Base-by-base conservation (phyloP, 1,140 invertebrate species). In the Medauroidea extradentata region DNA sequence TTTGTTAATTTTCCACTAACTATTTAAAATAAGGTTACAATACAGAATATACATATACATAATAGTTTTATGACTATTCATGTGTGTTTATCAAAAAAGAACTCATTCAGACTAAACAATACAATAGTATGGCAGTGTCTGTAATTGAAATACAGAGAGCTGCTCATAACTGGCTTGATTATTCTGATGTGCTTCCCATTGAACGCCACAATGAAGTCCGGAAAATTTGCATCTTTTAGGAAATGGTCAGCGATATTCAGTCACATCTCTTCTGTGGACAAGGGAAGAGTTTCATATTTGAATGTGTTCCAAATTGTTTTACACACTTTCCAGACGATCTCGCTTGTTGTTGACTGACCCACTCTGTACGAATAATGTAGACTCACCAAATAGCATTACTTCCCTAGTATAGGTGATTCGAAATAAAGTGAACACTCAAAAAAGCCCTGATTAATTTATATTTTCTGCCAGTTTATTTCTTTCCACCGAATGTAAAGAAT, bases 21-120 rank as follows among this genome's bases (percentile, higher is more conserved):
- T n/a, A n/a, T n/a, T n/a, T n/a, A n/a, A n/a, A n/a, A n/a, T n/a
- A n/a, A n/a, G n/a, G n/a, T n/a, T n/a, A n/a, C n/a, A n/a, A n/a
- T n/a, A n/a, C n/a, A n/a, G n/a, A n/a, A n/a, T n/a, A n/a, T n/a
- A n/a, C n/a, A n/a, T n/a, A n/a, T n/a, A n/a, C n/a, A n/a, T n/a
- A n/a, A n/a, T n/a, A n/a, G n/a, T n/a, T n/a, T n/a, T n/a, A n/a
- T n/a, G n/a, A n/a, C n/a, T n/a, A n/a, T n/a, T n/a, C n/a, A n/a
- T n/a, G n/a, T n/a, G n/a, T n/a, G n/a, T n/a, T n/a, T n/a, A n/a
- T n/a, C n/a, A n/a, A n/a, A n/a, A n/a, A n/a, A n/a, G n/a, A n/a
- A n/a, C n/a, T n/a, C n/a, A n/a, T n/a, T n/a, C n/a, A n/a, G n/a
- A 13, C 71, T 75, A 55, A 75, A 66, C 38, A 78, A 63, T 51